Evolutionary conservation across 2,113 vertebrate genomes (phyloP).

Genomic region (Ictalurus punctatus): DNA sequence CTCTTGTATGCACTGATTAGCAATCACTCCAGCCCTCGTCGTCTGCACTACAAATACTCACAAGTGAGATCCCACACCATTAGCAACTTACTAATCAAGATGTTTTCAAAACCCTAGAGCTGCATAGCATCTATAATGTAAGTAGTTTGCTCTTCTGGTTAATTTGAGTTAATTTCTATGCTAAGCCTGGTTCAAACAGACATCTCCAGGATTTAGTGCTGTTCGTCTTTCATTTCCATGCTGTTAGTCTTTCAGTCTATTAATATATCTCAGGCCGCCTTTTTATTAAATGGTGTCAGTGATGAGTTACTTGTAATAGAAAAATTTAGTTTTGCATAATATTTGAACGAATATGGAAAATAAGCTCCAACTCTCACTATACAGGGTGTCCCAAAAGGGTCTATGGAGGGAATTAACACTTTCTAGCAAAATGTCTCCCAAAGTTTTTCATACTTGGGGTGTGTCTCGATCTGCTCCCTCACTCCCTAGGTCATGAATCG

Average conservation of each 20-base stretch:
- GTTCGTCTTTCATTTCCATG: neutral
- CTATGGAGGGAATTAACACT: no score
- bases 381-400: no score
- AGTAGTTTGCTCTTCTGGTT: conserved; percentile 40
- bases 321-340: neutral
- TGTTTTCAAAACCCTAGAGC: conserved; percentile 40
- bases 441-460: no score
- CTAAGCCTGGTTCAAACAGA: conserved; percentile 35
- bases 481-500: no score
- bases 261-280: neutral
- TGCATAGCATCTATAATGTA: conserved; percentile 36
- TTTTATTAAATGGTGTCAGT: neutral
- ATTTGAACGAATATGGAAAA: neutral
- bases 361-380: neutral
- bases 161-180: conserved; percentile 37
- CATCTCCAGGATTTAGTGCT: neutral
- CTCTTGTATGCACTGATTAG: conserved; percentile 49
- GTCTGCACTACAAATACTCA: conserved; percentile 37
- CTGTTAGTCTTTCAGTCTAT: neutral
- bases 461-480: no score
- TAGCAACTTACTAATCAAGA: conserved; percentile 52
- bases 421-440: no score
- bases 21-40: conserved; percentile 46
- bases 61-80: conserved; percentile 41
- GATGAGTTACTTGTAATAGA: neutral